Conservation (phyloP, 2,113 vertebrate genomes). For the Chaenocephalus aceratus region DNA sequence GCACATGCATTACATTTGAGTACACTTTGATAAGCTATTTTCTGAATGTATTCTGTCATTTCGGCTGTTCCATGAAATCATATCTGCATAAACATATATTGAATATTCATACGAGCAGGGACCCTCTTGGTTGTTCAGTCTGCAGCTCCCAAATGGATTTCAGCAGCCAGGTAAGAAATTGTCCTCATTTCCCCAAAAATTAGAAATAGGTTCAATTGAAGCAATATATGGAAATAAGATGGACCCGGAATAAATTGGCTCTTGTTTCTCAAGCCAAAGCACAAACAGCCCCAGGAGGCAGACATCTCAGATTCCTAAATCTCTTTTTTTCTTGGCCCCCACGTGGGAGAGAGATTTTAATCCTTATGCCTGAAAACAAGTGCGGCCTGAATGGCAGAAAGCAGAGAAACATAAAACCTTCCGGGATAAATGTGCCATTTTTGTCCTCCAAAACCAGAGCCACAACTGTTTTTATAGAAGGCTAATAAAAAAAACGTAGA, state of each 20-base stretch:
- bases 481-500: not conserved
- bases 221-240: slow-evolving; percentile 45
- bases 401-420: slow-evolving; percentile 55
- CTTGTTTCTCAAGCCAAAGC: slow-evolving; percentile 56
- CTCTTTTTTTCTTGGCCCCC: slow-evolving; percentile 50
- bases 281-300: slow-evolving; percentile 33
- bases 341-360: slow-evolving; percentile 45
- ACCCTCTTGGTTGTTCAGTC: slow-evolving; percentile 25
- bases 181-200: slow-evolving; percentile 31
- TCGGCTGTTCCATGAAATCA: slow-evolving; percentile 11
- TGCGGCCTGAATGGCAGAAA: not conserved
- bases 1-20: slow-evolving; percentile 71
- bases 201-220: slow-evolving; percentile 34
- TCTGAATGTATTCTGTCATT: slow-evolving; percentile 53
- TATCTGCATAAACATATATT: slow-evolving; percentile 55
- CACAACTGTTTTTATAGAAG: slow-evolving; percentile 28
- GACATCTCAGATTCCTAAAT: slow-evolving; percentile 51
- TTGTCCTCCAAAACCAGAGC: slow-evolving; percentile 18
- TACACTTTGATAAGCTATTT: slow-evolving; percentile 65
- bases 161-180: slow-evolving; percentile 35
- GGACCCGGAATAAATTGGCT: slow-evolving; percentile 34
- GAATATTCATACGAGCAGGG: slow-evolving; percentile 59
- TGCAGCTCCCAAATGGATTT: slow-evolving; percentile 23
- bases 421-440: slow-evolving; percentile 19
- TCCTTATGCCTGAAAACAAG: slow-evolving; percentile 53